Percentiles rank a stretch among this genome's conserved stretches.
phyloP scores from a whole-genome alignment of 1,140 invertebrate species.

The Euwallacea similis region DNA sequence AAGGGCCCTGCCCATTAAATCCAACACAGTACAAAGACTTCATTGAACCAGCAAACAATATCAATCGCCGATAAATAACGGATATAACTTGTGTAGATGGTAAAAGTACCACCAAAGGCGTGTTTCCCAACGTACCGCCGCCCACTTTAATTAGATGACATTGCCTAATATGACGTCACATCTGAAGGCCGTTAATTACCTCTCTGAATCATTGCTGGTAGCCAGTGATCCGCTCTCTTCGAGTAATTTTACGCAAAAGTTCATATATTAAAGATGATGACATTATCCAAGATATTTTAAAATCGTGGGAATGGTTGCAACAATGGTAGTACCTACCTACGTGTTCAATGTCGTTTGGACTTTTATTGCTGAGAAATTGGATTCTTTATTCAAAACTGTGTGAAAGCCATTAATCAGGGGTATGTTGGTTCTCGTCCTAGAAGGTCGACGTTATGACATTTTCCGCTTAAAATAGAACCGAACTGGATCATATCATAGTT shows the following conservation, averaged over 20 bases:
- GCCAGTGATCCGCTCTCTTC: constrained; percentile 1
- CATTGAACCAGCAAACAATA: constrained; percentile 5
- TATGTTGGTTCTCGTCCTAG: too few species aligned
- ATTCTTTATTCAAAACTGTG: too few species aligned
- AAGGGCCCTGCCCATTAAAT: too few species aligned
- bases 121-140: constrained; percentile 20
- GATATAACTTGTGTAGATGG: constrained; percentile 2
- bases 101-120: constrained; percentile 15
- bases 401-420: too few species aligned
- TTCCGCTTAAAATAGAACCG: too few species aligned
- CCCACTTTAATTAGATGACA: constrained; percentile 24
- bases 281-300: constrained; percentile 15
- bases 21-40: neutral
- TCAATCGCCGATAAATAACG: constrained; percentile 7
- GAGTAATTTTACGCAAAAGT: constrained; percentile 2
- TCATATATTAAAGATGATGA: constrained; percentile 14
- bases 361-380: neutral
- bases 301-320: constrained; percentile 14
- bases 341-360: constrained; percentile 1
- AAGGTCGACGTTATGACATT: too few species aligned
- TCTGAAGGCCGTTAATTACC: constrained; percentile 20
- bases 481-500: too few species aligned
- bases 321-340: neutral
- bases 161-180: constrained; percentile 20
- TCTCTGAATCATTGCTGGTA: constrained; percentile 7